Conservation (phyloP, 2,113 vertebrate genomes). For the Apodemus speciosus region DNA sequence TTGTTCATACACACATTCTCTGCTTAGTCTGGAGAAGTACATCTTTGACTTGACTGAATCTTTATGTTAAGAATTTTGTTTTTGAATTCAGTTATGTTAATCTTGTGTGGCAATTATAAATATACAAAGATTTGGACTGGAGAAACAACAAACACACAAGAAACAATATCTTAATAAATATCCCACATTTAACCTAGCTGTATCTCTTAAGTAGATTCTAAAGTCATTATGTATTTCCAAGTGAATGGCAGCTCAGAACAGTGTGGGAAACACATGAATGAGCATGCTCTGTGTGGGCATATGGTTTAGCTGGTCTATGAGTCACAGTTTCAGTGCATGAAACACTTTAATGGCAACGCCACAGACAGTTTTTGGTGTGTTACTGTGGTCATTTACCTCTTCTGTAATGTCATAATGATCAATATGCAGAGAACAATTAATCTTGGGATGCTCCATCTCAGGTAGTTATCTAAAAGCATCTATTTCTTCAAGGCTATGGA, state of each 20-base stretch:
- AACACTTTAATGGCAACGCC: background rate
- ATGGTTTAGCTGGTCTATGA: background rate
- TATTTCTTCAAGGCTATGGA: background rate
- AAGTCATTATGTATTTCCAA: background rate
- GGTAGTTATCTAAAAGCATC: background rate
- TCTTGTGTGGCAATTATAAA: background rate
- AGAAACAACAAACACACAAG: background rate
- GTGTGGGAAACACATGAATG: background rate
- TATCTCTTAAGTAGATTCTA: background rate
- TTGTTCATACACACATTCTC: background rate
- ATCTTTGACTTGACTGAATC: background rate
- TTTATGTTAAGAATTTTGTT: conserved; percentile 2
- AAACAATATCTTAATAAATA: background rate
- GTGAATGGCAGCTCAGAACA: background rate
- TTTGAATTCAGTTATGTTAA: conserved; percentile 22
- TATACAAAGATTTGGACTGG: background rate
- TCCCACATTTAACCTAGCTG: background rate
- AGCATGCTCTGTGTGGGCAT: background rate
- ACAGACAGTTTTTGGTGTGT: background rate
- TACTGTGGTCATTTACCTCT: background rate
- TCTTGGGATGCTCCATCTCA: background rate
- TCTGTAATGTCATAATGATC: background rate
- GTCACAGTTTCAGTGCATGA: background rate
- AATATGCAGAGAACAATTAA: too few relatives aligned
- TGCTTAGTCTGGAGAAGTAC: background rate